Conservation (phyloP, 2,888 invertebrate genomes). For the Oligia latruncula region DNA sequence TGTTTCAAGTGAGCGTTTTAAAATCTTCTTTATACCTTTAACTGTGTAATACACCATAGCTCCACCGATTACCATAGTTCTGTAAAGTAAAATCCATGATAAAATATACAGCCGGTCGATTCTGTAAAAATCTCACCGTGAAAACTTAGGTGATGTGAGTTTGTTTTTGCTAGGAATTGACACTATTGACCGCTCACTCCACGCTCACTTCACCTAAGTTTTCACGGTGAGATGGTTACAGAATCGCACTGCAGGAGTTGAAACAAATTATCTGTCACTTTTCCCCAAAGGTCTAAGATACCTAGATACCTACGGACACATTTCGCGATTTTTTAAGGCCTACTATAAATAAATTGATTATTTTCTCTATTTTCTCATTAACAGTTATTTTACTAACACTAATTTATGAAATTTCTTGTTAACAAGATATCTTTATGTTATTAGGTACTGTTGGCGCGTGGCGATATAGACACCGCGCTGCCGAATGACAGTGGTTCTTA, state of each 20-base stretch:
- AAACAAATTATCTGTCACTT: background rate
- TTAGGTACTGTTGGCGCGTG: background rate
- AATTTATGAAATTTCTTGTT: background rate
- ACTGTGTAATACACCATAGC: background rate
- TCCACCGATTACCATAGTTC: background rate
- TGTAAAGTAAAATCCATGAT: background rate
- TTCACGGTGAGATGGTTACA: no score
- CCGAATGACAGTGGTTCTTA: background rate
- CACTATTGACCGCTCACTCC: no score
- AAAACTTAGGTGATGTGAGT: no score
- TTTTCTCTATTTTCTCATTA: background rate
- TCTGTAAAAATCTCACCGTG: no score
- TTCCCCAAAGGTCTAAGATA: background rate
- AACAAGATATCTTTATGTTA: background rate
- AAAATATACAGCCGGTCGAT: no score
- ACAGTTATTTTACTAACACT: background rate
- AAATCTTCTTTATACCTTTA: background rate
- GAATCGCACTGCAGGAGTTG: no score
- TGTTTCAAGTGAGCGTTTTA: constrained; percentile 1
- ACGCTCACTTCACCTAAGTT: no score
- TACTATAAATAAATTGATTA: background rate
- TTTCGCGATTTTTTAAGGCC: background rate
- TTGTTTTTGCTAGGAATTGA: no score
- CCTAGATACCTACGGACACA: constrained; percentile 2
- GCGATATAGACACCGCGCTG: no score